These are phyloP conservation scores for Mastomys coucha DNA, from an alignment of 2,113 vertebrate genomes.

Conservation along the genomic window DNA sequence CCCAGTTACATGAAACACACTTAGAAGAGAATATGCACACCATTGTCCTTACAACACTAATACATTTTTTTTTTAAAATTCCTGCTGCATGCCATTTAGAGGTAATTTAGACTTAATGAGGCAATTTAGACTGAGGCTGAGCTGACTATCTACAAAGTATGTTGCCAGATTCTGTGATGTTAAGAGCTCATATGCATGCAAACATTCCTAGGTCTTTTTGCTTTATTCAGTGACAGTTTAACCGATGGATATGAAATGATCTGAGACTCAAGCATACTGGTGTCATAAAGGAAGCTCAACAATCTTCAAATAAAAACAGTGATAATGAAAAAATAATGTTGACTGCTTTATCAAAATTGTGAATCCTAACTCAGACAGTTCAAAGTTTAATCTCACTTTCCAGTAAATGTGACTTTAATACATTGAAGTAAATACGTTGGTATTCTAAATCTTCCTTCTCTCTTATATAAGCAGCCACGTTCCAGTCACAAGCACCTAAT, in stretches of 20 bases:
- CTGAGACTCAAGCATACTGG: background rate
- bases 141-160: background rate
- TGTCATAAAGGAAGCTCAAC: background rate
- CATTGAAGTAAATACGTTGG: background rate
- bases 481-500: background rate
- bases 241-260: background rate
- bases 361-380: background rate
- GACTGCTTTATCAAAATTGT: background rate
- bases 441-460: background rate
- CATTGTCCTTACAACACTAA: background rate
- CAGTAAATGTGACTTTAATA: background rate
- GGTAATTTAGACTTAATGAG: background rate
- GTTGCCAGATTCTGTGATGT: background rate
- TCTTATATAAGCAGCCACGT: background rate
- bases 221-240: background rate
- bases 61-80: background rate
- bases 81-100: background rate
- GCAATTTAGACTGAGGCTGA: background rate
- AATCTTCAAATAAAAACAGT: constrained; percentile 26
- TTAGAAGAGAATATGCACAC: background rate
- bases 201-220: background rate
- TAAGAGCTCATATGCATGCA: background rate
- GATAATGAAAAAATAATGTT: background rate
- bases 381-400: background rate
- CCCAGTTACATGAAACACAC: background rate